Evolutionary conservation across 2,113 vertebrate genomes (phyloP).

Genomic region (Toxotes jaculatrix): DNA sequence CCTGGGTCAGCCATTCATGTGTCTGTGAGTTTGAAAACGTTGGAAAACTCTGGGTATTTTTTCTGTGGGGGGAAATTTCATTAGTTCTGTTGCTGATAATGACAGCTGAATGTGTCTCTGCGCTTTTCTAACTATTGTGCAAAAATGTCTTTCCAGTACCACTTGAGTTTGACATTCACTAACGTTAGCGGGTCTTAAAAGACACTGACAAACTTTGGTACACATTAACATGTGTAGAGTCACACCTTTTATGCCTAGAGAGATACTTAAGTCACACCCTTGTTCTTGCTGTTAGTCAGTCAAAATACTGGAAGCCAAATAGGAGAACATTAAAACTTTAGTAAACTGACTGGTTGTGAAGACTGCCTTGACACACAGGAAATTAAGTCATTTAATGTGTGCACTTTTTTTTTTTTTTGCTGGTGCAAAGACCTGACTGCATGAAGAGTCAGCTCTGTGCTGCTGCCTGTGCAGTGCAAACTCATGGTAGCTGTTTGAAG

Average conservation of each 20-base stretch:
- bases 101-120: not conserved
- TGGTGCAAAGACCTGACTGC: constrained; percentile 36
- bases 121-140: not conserved
- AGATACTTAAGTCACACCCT: not conserved
- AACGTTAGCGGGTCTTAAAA: too few relatives aligned
- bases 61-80: not conserved
- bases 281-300: not conserved
- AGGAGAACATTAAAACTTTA: not conserved
- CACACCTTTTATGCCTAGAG: not conserved
- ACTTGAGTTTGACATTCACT: not conserved
- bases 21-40: not conserved
- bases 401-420: constrained; percentile 7
- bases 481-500: constrained; percentile 60
- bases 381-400: constrained; percentile 37
- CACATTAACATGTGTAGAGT: not conserved
- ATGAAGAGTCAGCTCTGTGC: constrained; percentile 49
- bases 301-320: constrained; percentile 5
- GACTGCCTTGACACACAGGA: constrained; percentile 26
- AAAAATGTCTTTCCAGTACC: too few relatives aligned
- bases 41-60: not conserved
- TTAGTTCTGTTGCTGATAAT: not conserved
- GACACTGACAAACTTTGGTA: not conserved
- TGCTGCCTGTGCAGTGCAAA: constrained; percentile 62
- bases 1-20: not conserved
- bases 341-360: constrained; percentile 7